phyloP scores from a whole-genome alignment of 2,888 invertebrate genomes.

The Philereme vetulata region DNA sequence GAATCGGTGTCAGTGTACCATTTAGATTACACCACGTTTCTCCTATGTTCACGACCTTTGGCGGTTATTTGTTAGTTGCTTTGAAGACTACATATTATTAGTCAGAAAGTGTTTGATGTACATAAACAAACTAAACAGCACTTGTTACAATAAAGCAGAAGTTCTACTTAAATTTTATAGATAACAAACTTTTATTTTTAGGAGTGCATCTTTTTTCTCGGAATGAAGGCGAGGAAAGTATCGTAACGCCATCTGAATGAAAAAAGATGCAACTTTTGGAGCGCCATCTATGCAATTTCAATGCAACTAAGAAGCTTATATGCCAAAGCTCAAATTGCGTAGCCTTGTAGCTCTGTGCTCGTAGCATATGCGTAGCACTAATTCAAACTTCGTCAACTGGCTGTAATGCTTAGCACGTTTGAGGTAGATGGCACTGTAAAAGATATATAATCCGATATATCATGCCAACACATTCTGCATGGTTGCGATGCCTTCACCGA shows the following conservation, averaged over 20 bases:
- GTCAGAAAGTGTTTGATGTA: too few species aligned
- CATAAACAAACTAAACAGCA: too few species aligned
- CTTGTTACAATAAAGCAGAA: too few species aligned
- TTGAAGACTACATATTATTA: too few species aligned
- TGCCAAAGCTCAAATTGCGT: neutral
- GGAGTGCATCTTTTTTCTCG: too few species aligned
- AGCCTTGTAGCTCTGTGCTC: neutral
- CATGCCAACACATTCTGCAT: too few species aligned
- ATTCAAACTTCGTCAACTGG: neutral
- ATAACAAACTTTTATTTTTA: too few species aligned
- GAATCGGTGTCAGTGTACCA: constrained; percentile 77
- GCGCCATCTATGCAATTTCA: constrained; percentile 14
- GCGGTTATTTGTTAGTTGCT: neutral
- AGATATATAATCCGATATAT: too few species aligned
- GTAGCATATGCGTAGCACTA: constrained; percentile 4
- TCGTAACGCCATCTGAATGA: constrained; percentile 21
- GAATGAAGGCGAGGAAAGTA: constrained; percentile 2
- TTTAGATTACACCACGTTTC: constrained; percentile 53
- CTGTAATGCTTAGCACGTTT: neutral
- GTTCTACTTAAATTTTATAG: too few species aligned
- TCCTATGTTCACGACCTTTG: constrained; percentile 67
- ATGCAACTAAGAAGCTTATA: neutral
- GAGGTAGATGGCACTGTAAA: constrained; percentile 15
- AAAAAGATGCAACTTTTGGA: neutral
- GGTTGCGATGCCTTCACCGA: too few species aligned